A percentile compares a stretch with the other conserved stretches of the same genome.
These are phyloP conservation scores for Sycobia sp. DNA, from an alignment of 1,140 invertebrate species.

Conservation along the genomic window DNA sequence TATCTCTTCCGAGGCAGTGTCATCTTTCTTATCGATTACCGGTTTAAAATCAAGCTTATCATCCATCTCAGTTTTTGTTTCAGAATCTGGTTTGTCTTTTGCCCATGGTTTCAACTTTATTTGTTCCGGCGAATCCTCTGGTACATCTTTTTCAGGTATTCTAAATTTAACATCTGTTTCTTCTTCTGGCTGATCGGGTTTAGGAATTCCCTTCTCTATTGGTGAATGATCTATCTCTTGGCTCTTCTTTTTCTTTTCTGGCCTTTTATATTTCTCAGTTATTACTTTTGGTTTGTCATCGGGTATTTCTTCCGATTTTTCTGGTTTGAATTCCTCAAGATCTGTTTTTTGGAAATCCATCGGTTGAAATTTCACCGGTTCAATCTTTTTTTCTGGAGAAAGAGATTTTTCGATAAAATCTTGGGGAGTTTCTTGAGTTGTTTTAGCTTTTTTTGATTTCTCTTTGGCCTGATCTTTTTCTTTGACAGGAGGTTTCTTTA, in stretches of 20 bases:
- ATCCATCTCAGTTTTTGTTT: neutral
- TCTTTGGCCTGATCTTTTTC: neutral
- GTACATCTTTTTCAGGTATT: slow-evolving; percentile 61
- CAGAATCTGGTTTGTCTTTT: slow-evolving; percentile 39
- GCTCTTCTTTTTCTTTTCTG: slow-evolving; percentile 61
- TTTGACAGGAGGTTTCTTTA: slow-evolving; percentile 57
- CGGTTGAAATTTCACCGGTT: slow-evolving; percentile 55
- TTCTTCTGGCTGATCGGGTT: slow-evolving; percentile 59
- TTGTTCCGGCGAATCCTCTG: slow-evolving; percentile 62
- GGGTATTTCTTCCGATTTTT: slow-evolving; percentile 54
- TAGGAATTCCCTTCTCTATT: slow-evolving; percentile 63
- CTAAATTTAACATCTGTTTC: slow-evolving; percentile 65
- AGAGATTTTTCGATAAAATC: slow-evolving; percentile 46
- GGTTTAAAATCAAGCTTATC: neutral
- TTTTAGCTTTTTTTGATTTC: slow-evolving; percentile 35
- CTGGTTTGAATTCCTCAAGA: slow-evolving; percentile 55
- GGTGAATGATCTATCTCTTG: slow-evolving; percentile 62
- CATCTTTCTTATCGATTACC: neutral
- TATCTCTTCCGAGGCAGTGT: neutral
- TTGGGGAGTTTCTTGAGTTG: slow-evolving; percentile 20
- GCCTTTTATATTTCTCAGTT: slow-evolving; percentile 56
- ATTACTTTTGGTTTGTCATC: slow-evolving; percentile 61
- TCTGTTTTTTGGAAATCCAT: slow-evolving; percentile 61
- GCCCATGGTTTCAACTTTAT: slow-evolving; percentile 64
- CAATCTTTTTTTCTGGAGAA: slow-evolving; percentile 52